Evolutionary conservation across 2,888 invertebrate genomes (phyloP), one percentile per base, ranked within the genome.

Genomic region (Lumbricus terrestris): DNA sequence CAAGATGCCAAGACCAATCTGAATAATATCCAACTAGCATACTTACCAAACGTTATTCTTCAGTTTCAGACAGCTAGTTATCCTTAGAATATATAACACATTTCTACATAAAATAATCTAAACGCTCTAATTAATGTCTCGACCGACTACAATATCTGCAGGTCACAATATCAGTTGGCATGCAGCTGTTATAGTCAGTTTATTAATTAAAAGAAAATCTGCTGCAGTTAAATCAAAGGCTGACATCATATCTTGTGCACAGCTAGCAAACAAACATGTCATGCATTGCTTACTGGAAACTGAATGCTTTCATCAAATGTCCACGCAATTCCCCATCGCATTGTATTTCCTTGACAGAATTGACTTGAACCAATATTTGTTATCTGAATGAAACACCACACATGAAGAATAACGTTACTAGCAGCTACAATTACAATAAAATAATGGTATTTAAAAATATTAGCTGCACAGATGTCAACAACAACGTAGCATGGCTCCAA

Each of bases 281-380:
- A 88, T 34, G 40, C 23, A 38, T 88, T 90, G 82, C 88, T 89
- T 90, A 95, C 95, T 13, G 95, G 94, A 92, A 95, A 94, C 37
- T 91, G 91, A 20, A 95, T 92, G 47, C 91, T 90, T 11, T 92
- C 90, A 91, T 94, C 93, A 93, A 92, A 93, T n/a, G 91, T 97
- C 99, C 99, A 99, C 4, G 98, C 98, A 54, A 99, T 94, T 29
- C 98, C 98, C 99, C 99, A 99, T 92, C 99, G 96, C 92, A 97
- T 98, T 0, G 98, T 98, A 93, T 97, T 96, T 0, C 99, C 99
- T 95, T 99, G 99, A 92, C 95, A 95, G 91, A 95, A 95, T 94
- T 97, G 97, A 0, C 97, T 92, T n/a, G 97, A 96, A 18, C 96
- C 92, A 91, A 93, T 93, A 47, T 93, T 94, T 0, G 92, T 91